Conservation (phyloP, 2,888 invertebrate species). For the Charanyca ferruginea region DNA sequence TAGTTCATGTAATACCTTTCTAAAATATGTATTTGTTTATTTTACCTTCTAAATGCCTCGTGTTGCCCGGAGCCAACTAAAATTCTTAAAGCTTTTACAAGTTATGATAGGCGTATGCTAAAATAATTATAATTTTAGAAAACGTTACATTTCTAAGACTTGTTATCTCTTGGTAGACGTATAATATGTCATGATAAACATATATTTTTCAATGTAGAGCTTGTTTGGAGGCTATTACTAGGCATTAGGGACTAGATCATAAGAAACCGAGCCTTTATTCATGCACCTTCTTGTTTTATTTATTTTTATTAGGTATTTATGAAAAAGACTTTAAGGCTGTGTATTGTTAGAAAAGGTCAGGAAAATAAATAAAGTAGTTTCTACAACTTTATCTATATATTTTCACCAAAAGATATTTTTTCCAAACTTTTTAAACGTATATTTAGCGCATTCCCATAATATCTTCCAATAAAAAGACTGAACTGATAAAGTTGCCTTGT, state of each 20-base stretch:
- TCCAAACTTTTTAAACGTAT: too few species aligned
- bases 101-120: slow-evolving; percentile 36
- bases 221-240: neutral
- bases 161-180: slow-evolving; percentile 35
- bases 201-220: slow-evolving; percentile 2
- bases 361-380: too few species aligned
- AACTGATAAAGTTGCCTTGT: too few species aligned
- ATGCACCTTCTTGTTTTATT: neutral
- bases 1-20: slow-evolving; percentile 25
- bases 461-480: too few species aligned
- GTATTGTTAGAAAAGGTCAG: too few species aligned
- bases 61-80: slow-evolving; percentile 47
- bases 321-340: neutral
- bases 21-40: slow-evolving; percentile 50
- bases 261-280: neutral
- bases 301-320: neutral
- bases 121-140: slow-evolving; percentile 41
- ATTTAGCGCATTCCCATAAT: too few species aligned
- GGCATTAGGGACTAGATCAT: neutral
- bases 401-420: too few species aligned
- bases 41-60: slow-evolving; percentile 40
- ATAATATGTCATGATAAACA: slow-evolving; percentile 1
- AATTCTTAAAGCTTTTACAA: slow-evolving; percentile 45
- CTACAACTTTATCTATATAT: too few species aligned
- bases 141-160: slow-evolving; percentile 14